Evolutionary conservation across 2,797 vertebrate genomes (phyloP), one percentile per base, ranked within the genome.

Genomic region (Danionella dracula): DNA sequence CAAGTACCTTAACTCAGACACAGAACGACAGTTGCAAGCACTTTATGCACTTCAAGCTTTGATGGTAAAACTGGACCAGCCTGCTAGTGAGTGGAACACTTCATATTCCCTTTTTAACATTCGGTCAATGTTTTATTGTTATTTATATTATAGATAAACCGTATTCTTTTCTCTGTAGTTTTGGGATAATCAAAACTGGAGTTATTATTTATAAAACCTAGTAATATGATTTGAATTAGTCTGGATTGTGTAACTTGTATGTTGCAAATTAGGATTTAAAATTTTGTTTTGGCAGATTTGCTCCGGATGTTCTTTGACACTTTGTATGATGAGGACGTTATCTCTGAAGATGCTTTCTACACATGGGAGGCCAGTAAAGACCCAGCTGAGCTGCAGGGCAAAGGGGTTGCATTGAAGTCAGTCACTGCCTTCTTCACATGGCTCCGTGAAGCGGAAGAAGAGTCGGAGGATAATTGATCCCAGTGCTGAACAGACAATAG

Each of bases 41-140:
- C 97, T 99, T 96, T 99, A 99, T 91, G 96, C 97, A 93, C 94
- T 99, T 91, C 97, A 99, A 87, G 92, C 93, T 77, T 93, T 97
- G 84, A 92, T 99, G 85, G 94, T 98, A 83, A 88, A 93, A 87
- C 93, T 99, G 75, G 96, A 99, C 85, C 96, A 99, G 80, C 95
- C 96, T 91, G 93, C 94, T 71, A 98, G 97, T 99, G 89, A 97
- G 97, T 94, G 68, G 37, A 56, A 50, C 8, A 27, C 41, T 44
- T 44, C 8, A 51, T 4, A 13, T 41, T 11, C 3, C 1, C 8
- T 29, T 17, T 11, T 2, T 10, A 16, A 35, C 16, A n/a, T 34
- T 8, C 32, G 2, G 1, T n/a, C n/a, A 12, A 11, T 8, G 21
- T 4, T 27, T 27, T 48, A 48, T 27, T 3, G 8, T 12, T 45